A percentile compares a stretch with the other conserved stretches of the same genome.
Evolutionary conservation across 2,797 vertebrate genomes (phyloP).

Genomic region (Fratercula arctica): DNA sequence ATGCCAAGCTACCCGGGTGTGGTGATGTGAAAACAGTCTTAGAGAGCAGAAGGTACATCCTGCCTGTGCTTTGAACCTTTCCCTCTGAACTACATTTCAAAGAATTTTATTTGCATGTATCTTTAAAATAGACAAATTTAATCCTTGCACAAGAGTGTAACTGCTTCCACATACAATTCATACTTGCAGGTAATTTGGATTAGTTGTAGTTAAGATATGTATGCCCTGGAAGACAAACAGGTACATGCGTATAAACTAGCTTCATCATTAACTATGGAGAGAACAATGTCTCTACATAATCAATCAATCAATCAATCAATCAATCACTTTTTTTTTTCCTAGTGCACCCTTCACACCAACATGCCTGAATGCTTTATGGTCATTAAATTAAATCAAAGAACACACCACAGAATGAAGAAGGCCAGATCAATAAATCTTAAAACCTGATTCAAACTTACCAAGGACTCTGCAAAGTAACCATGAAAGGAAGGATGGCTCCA

Average conservation of each 20-base stretch:
- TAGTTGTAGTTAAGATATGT: not conserved
- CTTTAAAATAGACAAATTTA: slow-evolving; percentile 13
- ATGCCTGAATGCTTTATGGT: slow-evolving; percentile 55
- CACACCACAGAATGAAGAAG: slow-evolving; percentile 43
- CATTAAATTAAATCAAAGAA: slow-evolving; percentile 66
- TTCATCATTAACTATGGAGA: slow-evolving; percentile 9
- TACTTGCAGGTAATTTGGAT: not conserved
- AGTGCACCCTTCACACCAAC: slow-evolving; percentile 38
- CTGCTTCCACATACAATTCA: not conserved
- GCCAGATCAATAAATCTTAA: slow-evolving; percentile 65
- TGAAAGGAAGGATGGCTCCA: slow-evolving; percentile 32
- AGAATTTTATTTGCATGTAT: slow-evolving; percentile 29
- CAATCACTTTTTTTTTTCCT: not conserved
- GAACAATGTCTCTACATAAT: slow-evolving; percentile 1
- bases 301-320: slow-evolving; percentile 22
- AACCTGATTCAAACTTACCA: slow-evolving; percentile 56
- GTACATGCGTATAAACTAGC: not conserved
- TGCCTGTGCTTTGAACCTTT: slow-evolving; percentile 2
- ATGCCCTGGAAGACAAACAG: not conserved
- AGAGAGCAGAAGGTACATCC: not conserved
- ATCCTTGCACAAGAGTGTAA: not conserved
- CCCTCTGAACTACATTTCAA: not conserved
- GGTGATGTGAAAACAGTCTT: not conserved
- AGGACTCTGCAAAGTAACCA: slow-evolving; percentile 56
- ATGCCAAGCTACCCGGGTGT: not conserved